Base-by-base conservation (phyloP, 1,140 invertebrate species). In the Lasioglossum baleicum region DNA sequence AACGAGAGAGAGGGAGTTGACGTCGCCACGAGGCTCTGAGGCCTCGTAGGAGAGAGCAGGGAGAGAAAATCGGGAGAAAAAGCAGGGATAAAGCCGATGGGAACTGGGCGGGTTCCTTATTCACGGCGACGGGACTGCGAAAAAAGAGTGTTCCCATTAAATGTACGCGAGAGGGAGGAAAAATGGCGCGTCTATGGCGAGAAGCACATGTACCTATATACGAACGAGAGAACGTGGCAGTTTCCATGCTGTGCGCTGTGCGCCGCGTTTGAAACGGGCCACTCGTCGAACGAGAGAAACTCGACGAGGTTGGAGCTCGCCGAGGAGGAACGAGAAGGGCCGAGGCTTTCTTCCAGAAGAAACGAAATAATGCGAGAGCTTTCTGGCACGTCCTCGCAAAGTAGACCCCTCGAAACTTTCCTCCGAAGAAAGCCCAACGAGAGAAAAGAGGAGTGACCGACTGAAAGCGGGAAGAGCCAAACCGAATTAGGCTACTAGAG, bases 311-410 rank as follows among this genome's bases (percentile, higher is more conserved):
- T 63, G 35, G 22, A 63, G 70, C 42, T 63, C 44, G 44, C 44
- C 44, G 8, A 11, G 31, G 17, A 63, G 60, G 40, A 70, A 51
- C 20, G 44, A 72, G 40, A 56, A 35, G 64, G 51, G 51, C 31
- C 17, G 71, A 79, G 48, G 40, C 65, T 64, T 60, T 69, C 56
- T 87, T 86, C 84, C 70, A 82, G 84, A 84, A 85, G 86, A 86
- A 86, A 78, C 81, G 85, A 87, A 84, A 84, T 84, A 86, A 87
- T 76, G 80, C 77, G 75, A 81, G 68, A 83, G 87, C 83, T 85
- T 81, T 81, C 88, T 76, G 79, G 71, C 73, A 84, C 82, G 64
- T 86, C 73, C 83, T 84, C 75, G 79, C 82, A 83, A 86, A 87
- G 80, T 75, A 72, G 85, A n/a, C 22, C 56, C 68, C 66, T 75